A percentile compares a stretch with the other conserved stretches of the same genome.
Conservation (phyloP, 2,113 vertebrate species). For the Capricornis sumatraensis region DNA sequence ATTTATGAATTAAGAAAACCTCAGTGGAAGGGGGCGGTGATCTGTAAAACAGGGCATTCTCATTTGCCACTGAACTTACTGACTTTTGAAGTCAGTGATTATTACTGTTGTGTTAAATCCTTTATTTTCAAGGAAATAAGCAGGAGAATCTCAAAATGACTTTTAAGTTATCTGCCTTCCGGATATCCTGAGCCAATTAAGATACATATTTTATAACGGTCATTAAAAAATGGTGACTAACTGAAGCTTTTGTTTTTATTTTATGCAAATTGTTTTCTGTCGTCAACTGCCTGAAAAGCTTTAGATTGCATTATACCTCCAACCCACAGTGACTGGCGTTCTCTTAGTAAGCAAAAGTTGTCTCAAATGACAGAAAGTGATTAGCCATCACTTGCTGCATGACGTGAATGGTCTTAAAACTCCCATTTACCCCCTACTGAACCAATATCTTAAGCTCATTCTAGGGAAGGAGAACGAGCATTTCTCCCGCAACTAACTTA, state of each 20-base stretch:
- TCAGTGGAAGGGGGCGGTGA: conserved; percentile 35
- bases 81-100: conserved; percentile 67
- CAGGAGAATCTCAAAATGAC: conserved; percentile 61
- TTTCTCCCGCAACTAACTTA: conserved; percentile 54
- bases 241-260: conserved; percentile 44
- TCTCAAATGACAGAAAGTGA: conserved; percentile 63
- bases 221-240: conserved; percentile 42
- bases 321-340: conserved; percentile 30
- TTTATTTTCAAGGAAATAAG: conserved; percentile 68
- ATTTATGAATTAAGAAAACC: conserved; percentile 70
- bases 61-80: conserved; percentile 64
- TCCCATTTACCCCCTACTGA: conserved; percentile 51
- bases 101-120: conserved; percentile 59
- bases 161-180: conserved; percentile 67
- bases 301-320: conserved; percentile 39
- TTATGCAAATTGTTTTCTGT: conserved; percentile 64
- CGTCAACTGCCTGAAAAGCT: conserved; percentile 61
- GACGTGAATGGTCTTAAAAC: conserved; percentile 64
- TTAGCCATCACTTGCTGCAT: conserved; percentile 66
- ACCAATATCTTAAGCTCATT: conserved; percentile 62
- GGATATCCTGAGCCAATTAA: conserved; percentile 68
- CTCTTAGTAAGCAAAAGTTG: conserved; percentile 57
- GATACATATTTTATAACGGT: conserved; percentile 54
- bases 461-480: not conserved
- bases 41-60: conserved; percentile 1